Conservation (phyloP, 1,140 invertebrate species). For the Venustaconcha ellipsiformis region DNA sequence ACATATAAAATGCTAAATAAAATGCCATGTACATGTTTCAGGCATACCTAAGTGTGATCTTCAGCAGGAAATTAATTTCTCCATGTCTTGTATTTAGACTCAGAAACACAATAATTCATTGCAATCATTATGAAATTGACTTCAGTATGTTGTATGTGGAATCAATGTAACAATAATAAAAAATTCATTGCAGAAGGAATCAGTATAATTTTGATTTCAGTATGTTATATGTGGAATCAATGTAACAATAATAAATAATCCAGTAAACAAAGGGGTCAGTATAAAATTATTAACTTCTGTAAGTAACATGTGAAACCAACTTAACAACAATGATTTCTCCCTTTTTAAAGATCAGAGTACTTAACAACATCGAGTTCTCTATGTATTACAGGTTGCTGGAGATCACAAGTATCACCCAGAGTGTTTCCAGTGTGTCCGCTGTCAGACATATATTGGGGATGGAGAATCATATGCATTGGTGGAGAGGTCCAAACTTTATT, state of each 20-base stretch:
- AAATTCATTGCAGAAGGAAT: too few species aligned
- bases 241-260: background rate
- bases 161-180: too few species aligned
- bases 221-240: too few species aligned
- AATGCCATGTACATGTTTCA: background rate
- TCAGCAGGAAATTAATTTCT: background rate
- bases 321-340: background rate
- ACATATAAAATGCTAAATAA: background rate
- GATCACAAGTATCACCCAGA: conserved; percentile 96
- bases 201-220: too few species aligned
- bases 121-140: too few species aligned
- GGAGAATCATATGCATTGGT: conserved; percentile 91
- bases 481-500: conserved; percentile 89
- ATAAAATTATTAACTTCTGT: background rate
- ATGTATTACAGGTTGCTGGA: conserved; percentile 76
- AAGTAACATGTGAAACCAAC: background rate
- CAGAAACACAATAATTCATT: background rate
- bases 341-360: background rate
- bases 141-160: too few species aligned
- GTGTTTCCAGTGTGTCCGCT: conserved; percentile 89
- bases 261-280: background rate
- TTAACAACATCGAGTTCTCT: conserved; percentile 2
- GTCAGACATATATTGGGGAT: conserved; percentile 88
- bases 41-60: too few species aligned
- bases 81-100: background rate